Evolutionary conservation across 1,140 invertebrate species (phyloP), one percentile per base, ranked within the genome.

Genomic region (Drosophila aff.): DNA sequence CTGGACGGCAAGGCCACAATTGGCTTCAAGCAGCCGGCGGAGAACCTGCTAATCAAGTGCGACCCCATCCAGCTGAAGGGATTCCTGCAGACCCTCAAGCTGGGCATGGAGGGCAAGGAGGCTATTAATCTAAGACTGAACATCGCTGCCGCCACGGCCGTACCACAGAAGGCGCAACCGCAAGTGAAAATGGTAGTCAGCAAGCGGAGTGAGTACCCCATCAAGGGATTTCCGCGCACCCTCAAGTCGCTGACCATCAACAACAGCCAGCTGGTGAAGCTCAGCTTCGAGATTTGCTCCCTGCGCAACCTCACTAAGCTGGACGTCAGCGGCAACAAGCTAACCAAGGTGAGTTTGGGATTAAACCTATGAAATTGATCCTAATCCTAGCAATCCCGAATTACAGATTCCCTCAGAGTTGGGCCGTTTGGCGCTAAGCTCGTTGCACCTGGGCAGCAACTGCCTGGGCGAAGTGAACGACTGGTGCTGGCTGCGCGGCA

Each of bases 301-400:
- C 85, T 97, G 4, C 94, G 94, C 33, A 94, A 94, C 85, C 93
- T 98, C 23, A 94, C 93, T 73, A 79, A 95, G 43, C 93, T 98
- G 62, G 96, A 98, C 94, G 93, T 97, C 50, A 96, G 95, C 40
- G 94, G 96, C 67, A 98, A 98, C 94, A 93, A 95, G 63, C 94
- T 98, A 41, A 94, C 94, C 57, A 95, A 93, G 81, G 91, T 87
- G 26, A n/a, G 53, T 9, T 23, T n/a, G 0, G 16, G 15, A 11
- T 40, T n/a, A 2, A n/a, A 4, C 2, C 33, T 55, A 1, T n/a
- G 0, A 40, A 38, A 38, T 13, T 16, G 5, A 13, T 3, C 5
- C 7, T 38, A 1, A 41, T n/a, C 28, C 5, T n/a, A n/a, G 8
- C 4, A 16, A 33, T 9, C 3, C 46, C 41, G 15, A 41, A 7